Evolutionary conservation across 2,888 invertebrate species (phyloP).

Genomic region (Sturmia bella): DNA sequence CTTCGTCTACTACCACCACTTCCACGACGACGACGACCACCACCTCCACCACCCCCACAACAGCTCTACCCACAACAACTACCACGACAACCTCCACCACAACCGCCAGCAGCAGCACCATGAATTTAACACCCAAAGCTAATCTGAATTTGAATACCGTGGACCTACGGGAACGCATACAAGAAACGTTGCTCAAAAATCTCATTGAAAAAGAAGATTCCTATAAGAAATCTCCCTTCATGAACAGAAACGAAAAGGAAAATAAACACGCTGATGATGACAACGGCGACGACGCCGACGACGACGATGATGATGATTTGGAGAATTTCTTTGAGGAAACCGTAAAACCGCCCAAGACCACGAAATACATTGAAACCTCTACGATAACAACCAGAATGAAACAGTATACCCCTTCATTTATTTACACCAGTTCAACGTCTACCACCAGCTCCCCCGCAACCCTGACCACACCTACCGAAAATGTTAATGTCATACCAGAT

Average conservation of each 20-base stretch:
- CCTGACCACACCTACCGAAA: constrained; percentile 36
- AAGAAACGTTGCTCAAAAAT: constrained; percentile 64
- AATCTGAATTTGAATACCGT: constrained; percentile 58
- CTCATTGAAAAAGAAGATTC: constrained; percentile 70
- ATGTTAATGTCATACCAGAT: constrained; percentile 73
- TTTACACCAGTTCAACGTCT: constrained; percentile 23
- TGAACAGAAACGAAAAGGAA: constrained; percentile 14
- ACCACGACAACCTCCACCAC: constrained; percentile 64
- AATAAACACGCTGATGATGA: constrained; percentile 4
- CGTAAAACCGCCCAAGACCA: constrained; percentile 61
- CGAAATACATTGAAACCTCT: constrained; percentile 69
- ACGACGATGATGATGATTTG: constrained; percentile 74
- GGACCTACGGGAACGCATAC: constrained; percentile 64
- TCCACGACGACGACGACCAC: no score
- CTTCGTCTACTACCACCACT: constrained; percentile 20
- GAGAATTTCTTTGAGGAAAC: constrained; percentile 78
- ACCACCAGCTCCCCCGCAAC: constrained; percentile 15
- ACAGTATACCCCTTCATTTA: constrained; percentile 38
- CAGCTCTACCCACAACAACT: constrained; percentile 49
- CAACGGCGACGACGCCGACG: constrained; percentile 63
- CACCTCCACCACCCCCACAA: constrained; percentile 24
- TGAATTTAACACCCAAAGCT: constrained; percentile 66
- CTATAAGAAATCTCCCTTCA: constrained; percentile 45
- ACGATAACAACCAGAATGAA: constrained; percentile 68
- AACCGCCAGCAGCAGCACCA: constrained; percentile 70